Percentiles rank a stretch among this genome's conserved stretches.
phyloP scores from a whole-genome alignment of 2,888 invertebrate species.

The Acleris cristana region DNA sequence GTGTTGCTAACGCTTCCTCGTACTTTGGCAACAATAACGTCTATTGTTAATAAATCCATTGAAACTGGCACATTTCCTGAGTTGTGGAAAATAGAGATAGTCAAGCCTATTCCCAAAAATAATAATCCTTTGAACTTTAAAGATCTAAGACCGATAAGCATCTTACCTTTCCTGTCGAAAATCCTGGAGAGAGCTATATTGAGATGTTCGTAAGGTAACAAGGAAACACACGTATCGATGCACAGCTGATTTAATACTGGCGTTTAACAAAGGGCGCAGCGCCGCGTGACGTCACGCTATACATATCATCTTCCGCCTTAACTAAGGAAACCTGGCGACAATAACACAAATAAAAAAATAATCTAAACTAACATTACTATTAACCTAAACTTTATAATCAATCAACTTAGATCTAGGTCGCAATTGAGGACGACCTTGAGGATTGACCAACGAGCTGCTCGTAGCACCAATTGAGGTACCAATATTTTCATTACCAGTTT shows the following conservation, averaged over 20 bases:
- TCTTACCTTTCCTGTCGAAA: constrained; percentile 36
- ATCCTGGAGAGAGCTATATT: constrained; percentile 38
- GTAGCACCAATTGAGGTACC: too few relatives aligned
- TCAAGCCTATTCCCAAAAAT: constrained; percentile 38
- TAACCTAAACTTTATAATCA: too few relatives aligned
- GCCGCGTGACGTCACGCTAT: background rate
- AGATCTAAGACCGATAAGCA: constrained; percentile 41
- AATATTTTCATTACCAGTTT: too few relatives aligned
- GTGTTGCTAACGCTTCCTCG: constrained; percentile 25
- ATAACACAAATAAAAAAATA: too few relatives aligned
- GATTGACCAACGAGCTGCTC: too few relatives aligned
- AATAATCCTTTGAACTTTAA: constrained; percentile 26
- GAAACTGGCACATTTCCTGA: constrained; percentile 27
- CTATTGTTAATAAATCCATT: constrained; percentile 30
- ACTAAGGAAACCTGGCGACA: too few relatives aligned
- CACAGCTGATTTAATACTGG: constrained; percentile 6
- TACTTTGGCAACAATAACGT: constrained; percentile 22
- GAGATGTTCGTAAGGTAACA: too few relatives aligned
- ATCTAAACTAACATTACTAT: too few relatives aligned
- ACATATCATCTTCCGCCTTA: constrained; percentile 7
- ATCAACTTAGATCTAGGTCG: too few relatives aligned
- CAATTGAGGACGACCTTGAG: too few relatives aligned
- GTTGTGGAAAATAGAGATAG: constrained; percentile 30
- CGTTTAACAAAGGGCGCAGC: background rate
- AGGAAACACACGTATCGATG: too few relatives aligned